Percentiles rank a stretch among this genome's conserved stretches.
phyloP scores from a whole-genome alignment of 2,888 invertebrate species.

The Boloria euphrosyne region DNA sequence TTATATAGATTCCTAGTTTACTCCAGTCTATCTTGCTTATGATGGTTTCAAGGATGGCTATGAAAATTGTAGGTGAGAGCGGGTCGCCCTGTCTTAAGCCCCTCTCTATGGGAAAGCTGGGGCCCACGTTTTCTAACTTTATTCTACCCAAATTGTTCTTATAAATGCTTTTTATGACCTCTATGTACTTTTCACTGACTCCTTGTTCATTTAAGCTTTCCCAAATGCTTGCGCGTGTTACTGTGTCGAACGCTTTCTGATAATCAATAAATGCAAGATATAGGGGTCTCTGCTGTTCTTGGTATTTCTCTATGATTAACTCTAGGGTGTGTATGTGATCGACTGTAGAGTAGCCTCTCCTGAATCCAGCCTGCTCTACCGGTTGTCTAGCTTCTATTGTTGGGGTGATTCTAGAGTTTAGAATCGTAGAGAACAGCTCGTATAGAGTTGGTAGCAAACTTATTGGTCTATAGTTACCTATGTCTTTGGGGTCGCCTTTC shows the following conservation, averaged over 20 bases:
- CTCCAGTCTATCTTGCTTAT: slow-evolving; percentile 26
- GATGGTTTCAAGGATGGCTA: slow-evolving; percentile 19
- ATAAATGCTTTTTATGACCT: no score
- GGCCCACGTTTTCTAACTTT: slow-evolving; percentile 29
- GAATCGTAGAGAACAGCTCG: slow-evolving; percentile 34
- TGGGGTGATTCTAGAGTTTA: slow-evolving; percentile 31
- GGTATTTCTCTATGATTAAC: slow-evolving; percentile 2
- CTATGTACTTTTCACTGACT: no score
- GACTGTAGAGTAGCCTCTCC: slow-evolving; percentile 13
- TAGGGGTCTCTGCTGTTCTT: background rate
- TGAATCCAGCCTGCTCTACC: slow-evolving; percentile 39
- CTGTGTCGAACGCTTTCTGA: background rate
- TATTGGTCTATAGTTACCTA: no score
- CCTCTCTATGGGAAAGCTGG: slow-evolving; percentile 26
- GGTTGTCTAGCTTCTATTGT: slow-evolving; percentile 34
- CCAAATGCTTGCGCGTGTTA: no score
- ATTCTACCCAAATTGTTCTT: slow-evolving; percentile 30
- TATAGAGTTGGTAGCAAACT: slow-evolving; percentile 35
- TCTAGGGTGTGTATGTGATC: slow-evolving; percentile 3
- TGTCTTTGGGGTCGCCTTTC: no score
- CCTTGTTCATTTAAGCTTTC: no score
- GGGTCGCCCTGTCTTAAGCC: slow-evolving; percentile 39
- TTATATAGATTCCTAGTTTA: slow-evolving; percentile 18
- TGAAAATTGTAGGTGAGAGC: slow-evolving; percentile 33
- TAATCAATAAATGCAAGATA: no score